phyloP scores from a whole-genome alignment of 2,113 vertebrate genomes.

The Herpetotheres cachinnans region DNA sequence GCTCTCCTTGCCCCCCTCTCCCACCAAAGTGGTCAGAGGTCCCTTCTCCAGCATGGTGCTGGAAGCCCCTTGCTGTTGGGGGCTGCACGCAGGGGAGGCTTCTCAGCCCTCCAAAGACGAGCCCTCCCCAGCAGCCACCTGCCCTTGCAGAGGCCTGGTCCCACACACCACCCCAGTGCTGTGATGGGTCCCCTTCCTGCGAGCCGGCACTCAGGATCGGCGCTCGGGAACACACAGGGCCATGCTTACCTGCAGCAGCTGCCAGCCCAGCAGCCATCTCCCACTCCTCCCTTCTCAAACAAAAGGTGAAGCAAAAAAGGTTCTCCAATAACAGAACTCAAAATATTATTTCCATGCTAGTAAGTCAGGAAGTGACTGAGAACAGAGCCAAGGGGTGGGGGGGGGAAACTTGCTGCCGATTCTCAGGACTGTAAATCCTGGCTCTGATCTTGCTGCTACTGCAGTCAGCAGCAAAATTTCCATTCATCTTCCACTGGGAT shows the following conservation, averaged over 20 bases:
- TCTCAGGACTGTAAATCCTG: background rate
- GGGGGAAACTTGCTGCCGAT: background rate
- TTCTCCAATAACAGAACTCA: background rate
- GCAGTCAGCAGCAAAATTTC: background rate
- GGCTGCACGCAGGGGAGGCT: rapidly evolving
- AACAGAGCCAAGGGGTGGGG: background rate
- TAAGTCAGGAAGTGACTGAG: background rate
- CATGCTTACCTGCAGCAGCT: rapidly evolving
- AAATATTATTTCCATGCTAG: background rate
- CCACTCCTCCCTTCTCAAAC: background rate
- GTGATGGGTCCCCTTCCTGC: rapidly evolving
- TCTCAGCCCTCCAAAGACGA: rapidly evolving
- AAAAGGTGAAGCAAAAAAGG: background rate
- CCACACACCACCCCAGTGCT: rapidly evolving
- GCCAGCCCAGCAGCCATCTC: background rate
- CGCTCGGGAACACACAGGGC: rapidly evolving
- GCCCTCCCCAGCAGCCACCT: rapidly evolving
- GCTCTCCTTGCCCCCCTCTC: background rate
- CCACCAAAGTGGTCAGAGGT: background rate
- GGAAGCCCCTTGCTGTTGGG: rapidly evolving
- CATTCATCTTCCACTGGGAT: background rate
- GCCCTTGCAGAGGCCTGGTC: too few species aligned
- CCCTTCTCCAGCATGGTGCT: rapidly evolving
- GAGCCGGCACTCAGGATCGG: rapidly evolving
- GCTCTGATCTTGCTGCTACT: background rate